Base-by-base conservation (phyloP, 2,888 invertebrate genomes). In the Pemphredon lugubris region DNA sequence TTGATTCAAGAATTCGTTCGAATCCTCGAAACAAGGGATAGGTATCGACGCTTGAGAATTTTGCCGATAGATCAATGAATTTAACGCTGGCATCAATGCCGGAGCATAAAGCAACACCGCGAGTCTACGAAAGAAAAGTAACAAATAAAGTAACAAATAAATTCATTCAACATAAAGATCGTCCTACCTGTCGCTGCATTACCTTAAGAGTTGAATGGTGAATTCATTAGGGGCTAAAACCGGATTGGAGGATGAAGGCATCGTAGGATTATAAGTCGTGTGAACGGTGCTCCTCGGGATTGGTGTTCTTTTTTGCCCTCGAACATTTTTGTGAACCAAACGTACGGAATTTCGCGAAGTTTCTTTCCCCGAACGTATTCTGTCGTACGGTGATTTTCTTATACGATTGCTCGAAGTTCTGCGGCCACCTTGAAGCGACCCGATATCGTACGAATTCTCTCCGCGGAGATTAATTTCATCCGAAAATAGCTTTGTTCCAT, bases 21-120 rank as follows among this genome's bases (percentile, higher is more conserved):
- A 59, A 4, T 69, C 57, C 40, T 75, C 77, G 23, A 53, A 60
- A 16, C 50, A 55, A 2, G 70, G 55, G 11, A 55, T 48, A 1
- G 73, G 60, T 13, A 66, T 44, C 13, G 65, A 32, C n/a, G 55
- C 42, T 32, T 63, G 77, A 5, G 16, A 13, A 34, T 23, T 63
- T 21, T 73, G 77, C 4, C 48, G 54, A 0, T 77, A 77, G 23
- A 77, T 77, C 23, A 77, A 30, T 0, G 59, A 55, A 55, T 77
- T 77, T 23, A 77, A 20, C 1, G 73, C 73, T 6, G 76, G 70
- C 65, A 77, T 71, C 45, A 77, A 55, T 2, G 59, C 39, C 5
- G 76, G 76, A 1, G 77, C 65, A n/a, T 77, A 67, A 26, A 77
- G 66, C 7, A 77, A 20, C 13, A 77, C 71, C 0, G 77, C 77